Percentiles rank a stretch among this genome's conserved stretches.
Conservation (phyloP, 2,797 vertebrate genomes). For the Trematomus bernacchii region DNA sequence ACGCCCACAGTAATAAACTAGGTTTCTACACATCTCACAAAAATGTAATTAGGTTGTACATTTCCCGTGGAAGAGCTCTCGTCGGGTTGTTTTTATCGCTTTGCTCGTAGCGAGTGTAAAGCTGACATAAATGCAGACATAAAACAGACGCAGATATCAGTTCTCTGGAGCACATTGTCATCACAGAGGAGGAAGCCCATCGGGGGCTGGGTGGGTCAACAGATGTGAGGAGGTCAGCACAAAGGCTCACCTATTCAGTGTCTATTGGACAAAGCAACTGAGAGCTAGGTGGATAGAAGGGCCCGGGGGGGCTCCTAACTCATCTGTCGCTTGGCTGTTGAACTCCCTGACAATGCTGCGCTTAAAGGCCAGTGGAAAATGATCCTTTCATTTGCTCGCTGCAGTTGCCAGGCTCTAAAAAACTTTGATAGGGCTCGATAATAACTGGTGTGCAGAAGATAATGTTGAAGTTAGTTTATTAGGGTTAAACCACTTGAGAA, state of each 20-base stretch:
- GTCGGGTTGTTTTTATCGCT: slow-evolving; percentile 38
- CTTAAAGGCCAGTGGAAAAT: slow-evolving; percentile 84
- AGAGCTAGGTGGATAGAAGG: slow-evolving; percentile 78
- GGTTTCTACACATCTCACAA: slow-evolving; percentile 39
- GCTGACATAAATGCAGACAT: slow-evolving; percentile 62
- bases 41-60: slow-evolving; percentile 52
- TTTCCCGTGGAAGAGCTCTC: slow-evolving; percentile 35
- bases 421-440: slow-evolving; percentile 24
- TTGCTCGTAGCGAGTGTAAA: slow-evolving; percentile 58
- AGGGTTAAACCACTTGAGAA: no score
- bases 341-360: slow-evolving; percentile 84
- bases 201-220: slow-evolving; percentile 84
- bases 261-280: slow-evolving; percentile 85
- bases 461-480: not conserved
- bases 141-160: slow-evolving; percentile 77
- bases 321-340: slow-evolving; percentile 85
- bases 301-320: slow-evolving; percentile 83
- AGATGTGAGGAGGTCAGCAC: slow-evolving; percentile 85
- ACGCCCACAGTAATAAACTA: slow-evolving; percentile 29
- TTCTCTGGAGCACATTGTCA: slow-evolving; percentile 80
- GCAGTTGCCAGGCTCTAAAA: slow-evolving; percentile 60
- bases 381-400: slow-evolving; percentile 81
- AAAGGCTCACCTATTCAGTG: slow-evolving; percentile 89
- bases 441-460: slow-evolving; percentile 13
- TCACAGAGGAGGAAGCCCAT: slow-evolving; percentile 70